A percentile compares a stretch with the other conserved stretches of the same genome.
Evolutionary conservation across 2,113 vertebrate genomes (phyloP).

Genomic region (Ornithorhynchus anatinus): DNA sequence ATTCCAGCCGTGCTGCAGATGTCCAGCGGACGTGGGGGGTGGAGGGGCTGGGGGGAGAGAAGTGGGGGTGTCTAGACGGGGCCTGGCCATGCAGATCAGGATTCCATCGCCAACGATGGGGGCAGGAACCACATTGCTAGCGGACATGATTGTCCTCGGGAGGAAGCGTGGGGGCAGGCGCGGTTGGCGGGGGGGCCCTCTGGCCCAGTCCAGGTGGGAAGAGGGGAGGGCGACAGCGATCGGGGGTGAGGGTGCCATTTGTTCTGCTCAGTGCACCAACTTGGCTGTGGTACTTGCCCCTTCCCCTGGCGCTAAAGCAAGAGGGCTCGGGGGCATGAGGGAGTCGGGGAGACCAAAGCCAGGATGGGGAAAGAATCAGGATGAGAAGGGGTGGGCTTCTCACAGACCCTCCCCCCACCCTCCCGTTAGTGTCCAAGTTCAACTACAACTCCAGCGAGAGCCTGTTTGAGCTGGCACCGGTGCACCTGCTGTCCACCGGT

Average conservation of each 20-base stretch:
- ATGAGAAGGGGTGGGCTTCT: no score
- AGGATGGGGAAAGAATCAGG: no score
- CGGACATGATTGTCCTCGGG: constrained; percentile 56
- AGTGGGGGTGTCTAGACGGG: no score
- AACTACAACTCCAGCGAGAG: constrained; percentile 80
- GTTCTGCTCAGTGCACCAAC: constrained; percentile 40
- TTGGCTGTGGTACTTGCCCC: constrained; percentile 17
- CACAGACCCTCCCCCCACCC: background rate
- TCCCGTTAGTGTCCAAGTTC: constrained; percentile 82
- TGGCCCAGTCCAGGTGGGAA: constrained; percentile 65
- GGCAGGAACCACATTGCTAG: constrained; percentile 62
- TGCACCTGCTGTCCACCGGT: constrained; percentile 79
- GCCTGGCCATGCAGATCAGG: constrained; percentile 54
- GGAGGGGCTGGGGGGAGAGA: no score
- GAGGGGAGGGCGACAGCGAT: constrained; percentile 49
- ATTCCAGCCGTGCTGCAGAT: no score
- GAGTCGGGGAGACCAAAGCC: no score
- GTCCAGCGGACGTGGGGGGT: no score
- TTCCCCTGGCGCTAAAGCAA: background rate
- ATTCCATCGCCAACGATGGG: constrained; percentile 62
- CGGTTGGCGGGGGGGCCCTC: no score
- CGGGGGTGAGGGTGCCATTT: constrained; percentile 16
- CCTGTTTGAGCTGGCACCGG: constrained; percentile 79
- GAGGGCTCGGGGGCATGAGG: background rate
- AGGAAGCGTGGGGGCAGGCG: no score